Evolutionary conservation across 2,113 vertebrate species (phyloP), one percentile per base, ranked within the genome.

Genomic region (Cepphus grylle): DNA sequence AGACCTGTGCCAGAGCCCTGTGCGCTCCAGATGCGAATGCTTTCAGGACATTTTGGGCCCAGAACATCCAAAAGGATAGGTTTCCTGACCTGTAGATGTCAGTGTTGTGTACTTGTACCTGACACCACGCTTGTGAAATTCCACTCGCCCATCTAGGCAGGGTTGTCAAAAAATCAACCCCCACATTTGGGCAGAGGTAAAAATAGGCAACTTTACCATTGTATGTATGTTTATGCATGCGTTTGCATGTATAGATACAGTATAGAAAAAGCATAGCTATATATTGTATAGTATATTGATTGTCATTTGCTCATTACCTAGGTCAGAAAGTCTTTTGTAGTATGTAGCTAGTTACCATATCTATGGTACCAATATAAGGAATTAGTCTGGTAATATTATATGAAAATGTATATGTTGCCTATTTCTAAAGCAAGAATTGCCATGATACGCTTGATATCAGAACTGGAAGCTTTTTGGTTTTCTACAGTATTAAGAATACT

Each of bases 341-440:
- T 36, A 22, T 19, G 7, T 32, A 81, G 25, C 22, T 73, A 50
- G 22, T 38, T 73, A n/a, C 15, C 6, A 29, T 20, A 36, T 7
- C 32, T 71, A 5, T 5, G 52, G 52, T 17, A 50, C 3, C 22
- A 34, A n/a, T 34, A n/a, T 9, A 66, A 62, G 23, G 23, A 66
- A 78, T 53, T 29, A 58, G 58, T 53, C 10, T n/a, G 12, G 21
- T 38, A 78, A 69, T 72, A 43, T 6, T n/a, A 27, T 8, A 65
- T 16, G 50, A 56, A 58, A 88, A 84, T 4, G 0, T 23, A 6
- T 9, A 16, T 1, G 0, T 27, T 22, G 3, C 1, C 1, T 59
- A 29, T 49, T 87, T 90, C 55, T 69, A 71, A 84, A 86, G 61
- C 19, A 85, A 84, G 26, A 69, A 34, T 38, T 85, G 59, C 12